These are phyloP conservation scores for Drosophila ananassae DNA, from an alignment of 1,140 invertebrate species.

Conservation along the genomic window DNA sequence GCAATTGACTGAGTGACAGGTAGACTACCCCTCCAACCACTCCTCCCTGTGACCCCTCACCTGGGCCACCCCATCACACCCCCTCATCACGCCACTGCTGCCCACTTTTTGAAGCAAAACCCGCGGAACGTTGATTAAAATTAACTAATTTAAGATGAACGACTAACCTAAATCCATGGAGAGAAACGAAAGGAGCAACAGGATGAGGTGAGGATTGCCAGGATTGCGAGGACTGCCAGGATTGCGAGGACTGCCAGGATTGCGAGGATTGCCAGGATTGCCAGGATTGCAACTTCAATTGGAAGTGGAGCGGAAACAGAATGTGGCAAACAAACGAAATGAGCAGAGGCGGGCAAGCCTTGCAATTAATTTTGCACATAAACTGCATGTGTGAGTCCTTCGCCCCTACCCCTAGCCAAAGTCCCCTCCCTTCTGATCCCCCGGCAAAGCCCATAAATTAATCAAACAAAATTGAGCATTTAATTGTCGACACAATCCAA, in stretches of 20 bases:
- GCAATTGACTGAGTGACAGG: conserved; percentile 60
- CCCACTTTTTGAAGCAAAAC: not conserved
- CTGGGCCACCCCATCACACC: too few species aligned
- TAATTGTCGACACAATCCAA: conserved; percentile 42
- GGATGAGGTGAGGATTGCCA: not conserved
- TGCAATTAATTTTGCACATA: conserved; percentile 43
- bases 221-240: not conserved
- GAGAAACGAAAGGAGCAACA: conserved; percentile 14
- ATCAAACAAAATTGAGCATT: conserved; percentile 27
- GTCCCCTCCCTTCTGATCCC: not conserved
- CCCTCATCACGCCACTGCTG: too few species aligned
- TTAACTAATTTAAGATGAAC: conserved; percentile 64
- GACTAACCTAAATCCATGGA: conserved; percentile 51
- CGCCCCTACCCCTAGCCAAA: too few species aligned
- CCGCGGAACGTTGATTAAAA: conserved; percentile 26
- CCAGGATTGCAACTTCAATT: conserved; percentile 29
- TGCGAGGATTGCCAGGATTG: too few species aligned
- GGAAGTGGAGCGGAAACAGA: conserved; percentile 64
- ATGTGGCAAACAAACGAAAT: conserved; percentile 46
- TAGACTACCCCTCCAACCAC: not conserved
- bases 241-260: too few species aligned
- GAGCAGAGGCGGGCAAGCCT: conserved; percentile 12
- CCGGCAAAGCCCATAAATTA: conserved; percentile 5
- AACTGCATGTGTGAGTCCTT: not conserved
- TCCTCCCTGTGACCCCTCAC: too few species aligned